Conservation (phyloP, 2,113 vertebrate genomes). For the Festucalex cinctus region DNA sequence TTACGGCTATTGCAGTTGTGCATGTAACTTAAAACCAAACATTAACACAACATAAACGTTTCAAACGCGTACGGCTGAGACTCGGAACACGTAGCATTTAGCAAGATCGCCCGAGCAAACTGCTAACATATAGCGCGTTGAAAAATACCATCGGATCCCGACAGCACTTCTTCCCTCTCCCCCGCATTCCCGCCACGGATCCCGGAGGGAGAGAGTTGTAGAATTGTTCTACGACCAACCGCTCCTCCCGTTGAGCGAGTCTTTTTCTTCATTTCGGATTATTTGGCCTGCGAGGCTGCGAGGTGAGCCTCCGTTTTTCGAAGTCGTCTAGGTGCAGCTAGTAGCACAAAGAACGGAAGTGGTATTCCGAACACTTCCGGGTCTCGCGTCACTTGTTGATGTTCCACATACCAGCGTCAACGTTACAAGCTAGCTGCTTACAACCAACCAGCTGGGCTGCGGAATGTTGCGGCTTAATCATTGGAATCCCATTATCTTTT, state of each 20-base stretch:
- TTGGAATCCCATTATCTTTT: neutral
- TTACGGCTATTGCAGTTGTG: neutral
- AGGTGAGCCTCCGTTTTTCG: constrained; percentile 11
- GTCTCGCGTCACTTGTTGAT: constrained; percentile 13
- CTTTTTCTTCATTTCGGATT: constrained; percentile 71
- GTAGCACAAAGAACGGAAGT: neutral
- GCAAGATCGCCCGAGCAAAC: constrained; percentile 18
- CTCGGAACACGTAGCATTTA: constrained; percentile 9
- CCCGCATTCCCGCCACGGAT: constrained; percentile 57
- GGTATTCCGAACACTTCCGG: constrained; percentile 41
- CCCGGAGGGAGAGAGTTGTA: constrained; percentile 87
- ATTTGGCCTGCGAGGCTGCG: neutral
- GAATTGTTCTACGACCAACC: constrained; percentile 83
- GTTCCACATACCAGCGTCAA: neutral
- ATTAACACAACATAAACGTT: neutral
- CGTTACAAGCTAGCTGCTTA: neutral
- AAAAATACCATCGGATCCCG: constrained; percentile 73
- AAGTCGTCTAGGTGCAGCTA: constrained; percentile 10
- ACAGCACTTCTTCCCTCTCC: constrained; percentile 75
- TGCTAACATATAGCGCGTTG: neutral
- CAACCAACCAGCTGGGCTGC: neutral
- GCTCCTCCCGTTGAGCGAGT: constrained; percentile 82
- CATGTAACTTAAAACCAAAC: neutral
- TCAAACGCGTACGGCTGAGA: neutral
- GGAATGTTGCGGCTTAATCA: neutral